Conservation (phyloP, 2,888 invertebrate species). For the Tridacna gigas region DNA sequence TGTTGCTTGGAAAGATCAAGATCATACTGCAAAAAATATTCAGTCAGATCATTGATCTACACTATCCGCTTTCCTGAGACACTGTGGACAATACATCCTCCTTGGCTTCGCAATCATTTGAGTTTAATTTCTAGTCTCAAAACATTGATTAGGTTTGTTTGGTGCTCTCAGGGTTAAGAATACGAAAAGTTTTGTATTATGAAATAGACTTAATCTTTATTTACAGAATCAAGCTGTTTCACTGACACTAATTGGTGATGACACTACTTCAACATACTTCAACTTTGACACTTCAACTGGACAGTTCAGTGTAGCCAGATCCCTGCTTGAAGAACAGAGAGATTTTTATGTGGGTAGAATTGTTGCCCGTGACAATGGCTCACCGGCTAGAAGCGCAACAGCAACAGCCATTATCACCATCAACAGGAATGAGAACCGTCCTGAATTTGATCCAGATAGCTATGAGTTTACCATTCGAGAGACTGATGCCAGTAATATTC, state of each 20-base stretch:
- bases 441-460: slow-evolving; percentile 63
- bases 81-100: too few relatives aligned
- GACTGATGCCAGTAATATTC: slow-evolving; percentile 65
- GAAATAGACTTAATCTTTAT: neutral
- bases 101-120: neutral
- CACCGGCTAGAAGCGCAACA: slow-evolving; percentile 75
- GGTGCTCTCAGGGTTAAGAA: too few relatives aligned
- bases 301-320: slow-evolving; percentile 64
- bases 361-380: slow-evolving; percentile 77
- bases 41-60: too few relatives aligned
- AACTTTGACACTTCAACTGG: slow-evolving; percentile 70
- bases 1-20: too few relatives aligned
- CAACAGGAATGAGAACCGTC: slow-evolving; percentile 68
- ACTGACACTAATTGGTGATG: slow-evolving; percentile 77
- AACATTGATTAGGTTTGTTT: too few relatives aligned
- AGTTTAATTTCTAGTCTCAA: too few relatives aligned
- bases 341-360: slow-evolving; percentile 70
- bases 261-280: slow-evolving; percentile 75
- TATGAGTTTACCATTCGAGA: slow-evolving; percentile 76
- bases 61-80: too few relatives aligned
- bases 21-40: too few relatives aligned
- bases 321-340: slow-evolving; percentile 61
- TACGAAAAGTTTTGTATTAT: too few relatives aligned
- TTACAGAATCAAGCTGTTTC: slow-evolving; percentile 48
- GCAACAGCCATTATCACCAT: slow-evolving; percentile 71